phyloP scores from a whole-genome alignment of 1,140 invertebrate genomes.

The Nomia melanderi region DNA sequence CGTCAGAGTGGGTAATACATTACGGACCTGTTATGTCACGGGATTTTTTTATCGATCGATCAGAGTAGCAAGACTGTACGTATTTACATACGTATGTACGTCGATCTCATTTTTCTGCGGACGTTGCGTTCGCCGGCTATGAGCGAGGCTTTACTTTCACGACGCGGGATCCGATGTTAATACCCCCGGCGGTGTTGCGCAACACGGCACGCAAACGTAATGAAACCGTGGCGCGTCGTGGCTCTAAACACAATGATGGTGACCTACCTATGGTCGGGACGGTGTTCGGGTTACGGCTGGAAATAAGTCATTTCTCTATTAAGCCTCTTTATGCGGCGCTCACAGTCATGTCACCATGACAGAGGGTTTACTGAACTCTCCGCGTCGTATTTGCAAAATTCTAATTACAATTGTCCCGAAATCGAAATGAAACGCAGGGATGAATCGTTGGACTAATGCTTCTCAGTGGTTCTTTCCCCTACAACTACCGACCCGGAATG shows the following conservation, averaged over 20 bases:
- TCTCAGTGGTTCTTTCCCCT: too few relatives aligned
- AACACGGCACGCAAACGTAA: conserved; percentile 45
- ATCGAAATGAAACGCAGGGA: too few relatives aligned
- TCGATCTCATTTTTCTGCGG: not conserved
- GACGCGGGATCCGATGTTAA: conserved; percentile 30
- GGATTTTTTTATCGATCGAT: not conserved
- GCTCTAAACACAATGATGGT: conserved; percentile 28
- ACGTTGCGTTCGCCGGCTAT: not conserved
- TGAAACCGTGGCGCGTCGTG: conserved; percentile 38
- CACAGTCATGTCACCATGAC: conserved; percentile 33
- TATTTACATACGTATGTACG: too few relatives aligned
- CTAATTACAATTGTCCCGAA: too few relatives aligned
- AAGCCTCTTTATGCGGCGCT: conserved; percentile 46
- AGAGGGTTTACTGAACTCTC: conserved; percentile 32
- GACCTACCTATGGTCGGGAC: conserved; percentile 35
- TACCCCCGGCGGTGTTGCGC: conserved; percentile 29
- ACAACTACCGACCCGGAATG: too few relatives aligned
- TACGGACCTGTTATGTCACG: too few relatives aligned
- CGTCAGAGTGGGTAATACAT: too few relatives aligned
- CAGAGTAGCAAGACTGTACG: not conserved
- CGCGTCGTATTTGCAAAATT: not conserved
- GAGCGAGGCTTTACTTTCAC: conserved; percentile 34
- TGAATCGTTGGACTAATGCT: not conserved
- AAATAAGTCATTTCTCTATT: conserved; percentile 56
- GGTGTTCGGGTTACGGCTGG: conserved; percentile 46